Conservation (phyloP, 2,797 vertebrate species). For the Chiloscyllium punctatum region DNA sequence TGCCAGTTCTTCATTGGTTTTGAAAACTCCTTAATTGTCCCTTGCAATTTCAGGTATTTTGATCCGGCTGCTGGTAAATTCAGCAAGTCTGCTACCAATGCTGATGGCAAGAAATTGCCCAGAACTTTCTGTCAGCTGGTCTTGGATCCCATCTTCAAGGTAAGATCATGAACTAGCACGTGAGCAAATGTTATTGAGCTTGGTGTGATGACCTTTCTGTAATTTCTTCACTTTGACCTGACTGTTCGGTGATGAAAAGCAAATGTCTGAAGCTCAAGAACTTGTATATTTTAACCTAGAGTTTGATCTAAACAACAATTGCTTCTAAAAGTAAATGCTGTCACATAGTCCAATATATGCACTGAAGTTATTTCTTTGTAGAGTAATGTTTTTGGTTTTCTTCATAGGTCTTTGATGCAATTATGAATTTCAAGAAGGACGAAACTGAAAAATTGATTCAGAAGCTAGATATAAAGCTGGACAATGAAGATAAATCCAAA, state of each 20-base stretch:
- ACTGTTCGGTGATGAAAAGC: conserved; percentile 71
- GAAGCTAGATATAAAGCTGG: conserved; percentile 87
- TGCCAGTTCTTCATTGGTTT: neutral
- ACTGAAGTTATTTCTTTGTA: neutral
- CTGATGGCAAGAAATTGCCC: conserved; percentile 69
- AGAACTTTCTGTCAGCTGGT: conserved; percentile 82
- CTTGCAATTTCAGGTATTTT: conserved; percentile 61
- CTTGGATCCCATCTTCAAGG: conserved; percentile 87
- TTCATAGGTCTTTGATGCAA: conserved; percentile 79
- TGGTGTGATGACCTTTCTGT: conserved; percentile 69
- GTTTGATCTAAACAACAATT: neutral
- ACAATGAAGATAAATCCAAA: conserved; percentile 81
- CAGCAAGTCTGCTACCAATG: conserved; percentile 56
- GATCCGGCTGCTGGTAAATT: conserved; percentile 76
- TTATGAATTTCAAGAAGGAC: conserved; percentile 91
- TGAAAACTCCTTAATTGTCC: neutral
- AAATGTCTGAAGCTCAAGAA: conserved; percentile 51
- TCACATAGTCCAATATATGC: neutral
- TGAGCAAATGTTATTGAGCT: neutral
- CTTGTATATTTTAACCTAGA: neutral
- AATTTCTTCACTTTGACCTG: conserved; percentile 99
- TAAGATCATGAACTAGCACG: conserved; percentile 44
- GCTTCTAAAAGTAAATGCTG: neutral
- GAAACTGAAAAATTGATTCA: conserved; percentile 76
- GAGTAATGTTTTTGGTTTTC: conserved; percentile 15